phyloP scores from a whole-genome alignment of 2,888 invertebrate genomes.

The Cryptocephalus moraei region DNA sequence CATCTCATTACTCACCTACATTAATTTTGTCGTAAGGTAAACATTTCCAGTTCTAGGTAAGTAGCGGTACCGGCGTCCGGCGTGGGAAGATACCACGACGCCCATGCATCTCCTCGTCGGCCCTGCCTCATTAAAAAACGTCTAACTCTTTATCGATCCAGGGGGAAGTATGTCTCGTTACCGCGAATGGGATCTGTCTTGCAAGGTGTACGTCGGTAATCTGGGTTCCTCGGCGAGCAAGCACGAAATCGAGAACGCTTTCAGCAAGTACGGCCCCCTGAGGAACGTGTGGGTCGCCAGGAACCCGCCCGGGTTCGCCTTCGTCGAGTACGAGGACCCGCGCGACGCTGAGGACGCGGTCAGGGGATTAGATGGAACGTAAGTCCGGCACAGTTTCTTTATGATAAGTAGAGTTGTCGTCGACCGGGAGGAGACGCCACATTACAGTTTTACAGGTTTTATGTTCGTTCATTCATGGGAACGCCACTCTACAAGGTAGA shows the following conservation, averaged over 20 bases:
- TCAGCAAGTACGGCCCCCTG: conserved; percentile 83
- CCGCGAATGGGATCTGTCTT: conserved; percentile 75
- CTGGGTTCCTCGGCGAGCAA: conserved; percentile 85
- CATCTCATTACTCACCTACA: no score
- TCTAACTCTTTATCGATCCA: no score
- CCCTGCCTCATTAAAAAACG: no score
- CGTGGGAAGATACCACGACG: no score
- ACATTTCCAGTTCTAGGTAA: no score
- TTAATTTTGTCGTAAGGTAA: no score
- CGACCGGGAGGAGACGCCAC: background rate
- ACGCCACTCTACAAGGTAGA: no score
- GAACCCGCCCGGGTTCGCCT: conserved; percentile 91
- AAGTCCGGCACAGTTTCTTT: conserved; percentile 11
- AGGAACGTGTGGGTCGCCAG: conserved; percentile 97
- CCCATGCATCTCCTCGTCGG: no score
- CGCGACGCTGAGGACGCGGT: conserved; percentile 90
- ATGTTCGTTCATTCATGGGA: background rate
- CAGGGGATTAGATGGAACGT: conserved; percentile 39
- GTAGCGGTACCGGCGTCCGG: no score
- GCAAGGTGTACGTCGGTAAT: conserved; percentile 94
- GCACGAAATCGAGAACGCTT: conserved; percentile 87
- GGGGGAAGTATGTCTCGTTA: conserved; percentile 53
- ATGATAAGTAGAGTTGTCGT: background rate
- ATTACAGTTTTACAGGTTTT: conserved; percentile 2
- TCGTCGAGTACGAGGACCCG: conserved; percentile 88